Evolutionary conservation across 2,113 vertebrate genomes (phyloP), one percentile per base, ranked within the genome.

Genomic region (Thunnus maccoyii): DNA sequence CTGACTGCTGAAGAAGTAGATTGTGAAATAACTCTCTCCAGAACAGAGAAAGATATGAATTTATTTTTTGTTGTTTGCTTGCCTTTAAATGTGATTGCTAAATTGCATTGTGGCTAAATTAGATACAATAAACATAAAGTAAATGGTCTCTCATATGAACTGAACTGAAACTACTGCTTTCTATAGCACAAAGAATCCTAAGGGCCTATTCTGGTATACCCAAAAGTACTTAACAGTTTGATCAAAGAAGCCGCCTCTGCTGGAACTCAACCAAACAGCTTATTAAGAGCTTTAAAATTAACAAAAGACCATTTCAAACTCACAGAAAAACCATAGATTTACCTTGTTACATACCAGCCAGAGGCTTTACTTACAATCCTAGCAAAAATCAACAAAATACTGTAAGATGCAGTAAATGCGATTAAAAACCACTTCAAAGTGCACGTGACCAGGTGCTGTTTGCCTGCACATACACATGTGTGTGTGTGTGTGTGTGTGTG

Each of bases 401-500:
- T 10, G 12, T 2, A 36, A 8, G 25, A 62, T 50, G 17, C 20
- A 25, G 22, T 36, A 67, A 76, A 79, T 57, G 14, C 70, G 61
- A 58, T 66, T 78, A 64, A 54, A 85, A 56, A 41, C 2, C 1
- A 16, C 25, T 70, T 76, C 8, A 74, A 47, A 84, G 41, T 8
- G 22, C 44, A 52, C 1, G 11, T 44, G 6, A 67, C 22, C 18
- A 69, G 57, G 16, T 66, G 25, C 30, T 50, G 14, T 67, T 57
- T 25, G 14, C 4, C 36, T 62, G 27, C 9, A 4, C 64, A 62
- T 54, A 25, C 22, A 79, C n/a, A n/a, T n/a, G n/a, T n/a, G n/a
- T n/a, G 62, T 75, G 58, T 72, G 4, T 74, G 12, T 48, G 8
- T 73, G 16, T 48, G 52, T 60, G 58, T 77, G 62, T 75, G 60